Conservation (phyloP, 1,140 invertebrate genomes). For the Araneus ventricosus region DNA sequence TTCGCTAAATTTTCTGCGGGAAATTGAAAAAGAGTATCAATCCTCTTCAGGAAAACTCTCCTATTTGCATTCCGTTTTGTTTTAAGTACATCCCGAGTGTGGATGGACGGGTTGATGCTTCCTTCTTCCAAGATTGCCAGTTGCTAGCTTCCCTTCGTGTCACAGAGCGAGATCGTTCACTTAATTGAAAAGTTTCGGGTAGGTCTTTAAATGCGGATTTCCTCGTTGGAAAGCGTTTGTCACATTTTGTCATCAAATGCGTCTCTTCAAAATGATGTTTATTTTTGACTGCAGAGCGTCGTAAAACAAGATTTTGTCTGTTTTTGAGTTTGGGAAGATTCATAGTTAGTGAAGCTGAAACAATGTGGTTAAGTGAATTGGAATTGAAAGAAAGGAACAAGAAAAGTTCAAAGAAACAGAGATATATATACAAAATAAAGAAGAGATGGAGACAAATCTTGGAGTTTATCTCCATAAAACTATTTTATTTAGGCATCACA, state of each 20-base stretch:
- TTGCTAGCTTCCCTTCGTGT: neutral
- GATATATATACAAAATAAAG: no score
- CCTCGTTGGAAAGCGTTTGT: neutral
- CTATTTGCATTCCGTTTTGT: neutral
- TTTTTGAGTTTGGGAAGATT: neutral
- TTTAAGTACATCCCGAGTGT: neutral
- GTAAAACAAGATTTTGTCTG: no score
- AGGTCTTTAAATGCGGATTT: neutral
- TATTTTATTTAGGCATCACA: no score
- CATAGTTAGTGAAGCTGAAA: neutral
- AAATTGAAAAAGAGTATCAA: conserved; percentile 24
- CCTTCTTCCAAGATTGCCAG: neutral
- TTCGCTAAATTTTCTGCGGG: neutral
- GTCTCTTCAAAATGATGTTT: neutral
- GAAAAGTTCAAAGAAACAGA: no score
- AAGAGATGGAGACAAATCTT: no score
- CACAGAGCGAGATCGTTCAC: neutral
- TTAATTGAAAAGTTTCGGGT: neutral
- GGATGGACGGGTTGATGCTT: neutral
- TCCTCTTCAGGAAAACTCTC: neutral
- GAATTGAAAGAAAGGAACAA: no score
- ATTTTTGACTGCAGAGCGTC: no score
- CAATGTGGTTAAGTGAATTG: no score
- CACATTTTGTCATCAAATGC: neutral
- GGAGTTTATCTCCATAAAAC: no score